Percentiles rank a stretch among this genome's conserved stretches.
phyloP scores from a whole-genome alignment of 2,797 vertebrate species.

The Bradypus variegatus region DNA sequence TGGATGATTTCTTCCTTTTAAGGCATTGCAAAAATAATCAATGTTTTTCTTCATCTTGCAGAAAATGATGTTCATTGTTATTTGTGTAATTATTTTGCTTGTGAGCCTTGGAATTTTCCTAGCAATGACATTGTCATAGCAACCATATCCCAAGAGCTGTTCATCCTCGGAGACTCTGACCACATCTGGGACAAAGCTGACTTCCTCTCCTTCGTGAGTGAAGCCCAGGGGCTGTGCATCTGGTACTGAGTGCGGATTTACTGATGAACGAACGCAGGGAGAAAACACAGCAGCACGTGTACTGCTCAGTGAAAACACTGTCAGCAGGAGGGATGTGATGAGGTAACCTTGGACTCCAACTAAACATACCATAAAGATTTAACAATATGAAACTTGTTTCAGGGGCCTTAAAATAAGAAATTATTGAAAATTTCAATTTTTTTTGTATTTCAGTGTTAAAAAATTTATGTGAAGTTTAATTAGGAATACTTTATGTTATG shows the following conservation, averaged over 20 bases:
- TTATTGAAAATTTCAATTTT: conserved; percentile 25
- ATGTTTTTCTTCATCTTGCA: conserved; percentile 73
- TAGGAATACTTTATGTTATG: conserved; percentile 33
- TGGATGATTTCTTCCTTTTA: neutral
- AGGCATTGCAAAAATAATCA: conserved; percentile 34
- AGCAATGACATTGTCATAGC: conserved; percentile 74
- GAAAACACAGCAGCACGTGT: neutral
- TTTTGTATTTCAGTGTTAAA: conserved; percentile 66
- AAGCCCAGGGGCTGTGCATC: neutral
- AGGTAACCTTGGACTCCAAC: neutral
- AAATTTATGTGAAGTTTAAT: conserved; percentile 29
- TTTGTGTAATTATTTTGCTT: conserved; percentile 78
- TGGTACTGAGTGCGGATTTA: neutral
- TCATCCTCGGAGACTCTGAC: conserved; percentile 44
- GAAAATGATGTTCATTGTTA: conserved; percentile 82
- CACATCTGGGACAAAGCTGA: conserved; percentile 21
- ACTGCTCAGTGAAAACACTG: neutral
- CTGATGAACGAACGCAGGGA: neutral
- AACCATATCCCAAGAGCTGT: conserved; percentile 48
- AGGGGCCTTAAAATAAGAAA: conserved; percentile 42
- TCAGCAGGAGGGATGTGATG: neutral
- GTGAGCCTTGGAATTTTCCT: conserved; percentile 84
- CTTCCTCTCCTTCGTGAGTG: neutral
- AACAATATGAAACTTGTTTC: conserved; percentile 29
- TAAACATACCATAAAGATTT: neutral